Evolutionary conservation across 2,113 vertebrate genomes (phyloP).

Genomic region (Crotophaga sulcirostris): DNA sequence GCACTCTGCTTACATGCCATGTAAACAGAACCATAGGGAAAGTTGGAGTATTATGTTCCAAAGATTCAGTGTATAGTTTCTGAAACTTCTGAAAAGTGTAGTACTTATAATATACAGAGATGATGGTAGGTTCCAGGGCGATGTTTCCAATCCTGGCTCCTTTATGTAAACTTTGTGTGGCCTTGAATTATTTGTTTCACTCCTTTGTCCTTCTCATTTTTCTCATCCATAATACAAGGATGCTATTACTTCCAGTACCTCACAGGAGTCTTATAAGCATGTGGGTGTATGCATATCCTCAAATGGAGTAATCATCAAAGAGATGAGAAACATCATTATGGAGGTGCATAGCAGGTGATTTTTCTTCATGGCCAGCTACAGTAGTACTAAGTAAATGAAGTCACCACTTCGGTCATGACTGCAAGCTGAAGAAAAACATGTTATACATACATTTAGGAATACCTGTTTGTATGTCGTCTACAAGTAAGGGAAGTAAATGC

Average conservation of each 20-base stretch:
- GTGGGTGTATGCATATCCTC: background rate
- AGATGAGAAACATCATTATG: background rate
- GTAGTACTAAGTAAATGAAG: background rate
- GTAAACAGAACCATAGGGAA: background rate
- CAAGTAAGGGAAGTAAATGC: background rate
- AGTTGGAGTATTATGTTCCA: background rate
- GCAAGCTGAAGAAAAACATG: background rate
- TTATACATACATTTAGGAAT: background rate
- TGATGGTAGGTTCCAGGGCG: background rate
- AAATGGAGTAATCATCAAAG: background rate
- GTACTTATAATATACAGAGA: background rate
- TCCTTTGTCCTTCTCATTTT: background rate
- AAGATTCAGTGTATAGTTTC: background rate
- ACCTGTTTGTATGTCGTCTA: background rate
- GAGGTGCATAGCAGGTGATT: background rate
- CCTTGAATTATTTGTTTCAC: background rate
- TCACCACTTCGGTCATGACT: background rate
- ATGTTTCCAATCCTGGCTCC: background rate
- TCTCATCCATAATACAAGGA: background rate
- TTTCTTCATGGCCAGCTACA: background rate
- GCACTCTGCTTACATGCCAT: background rate
- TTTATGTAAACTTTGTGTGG: background rate
- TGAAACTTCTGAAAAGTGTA: accelerated
- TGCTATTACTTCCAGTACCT: background rate
- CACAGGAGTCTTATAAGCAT: background rate